These are phyloP conservation scores for Bombus waltoni DNA, from an alignment of 1,140 invertebrate species.

Conservation along the genomic window DNA sequence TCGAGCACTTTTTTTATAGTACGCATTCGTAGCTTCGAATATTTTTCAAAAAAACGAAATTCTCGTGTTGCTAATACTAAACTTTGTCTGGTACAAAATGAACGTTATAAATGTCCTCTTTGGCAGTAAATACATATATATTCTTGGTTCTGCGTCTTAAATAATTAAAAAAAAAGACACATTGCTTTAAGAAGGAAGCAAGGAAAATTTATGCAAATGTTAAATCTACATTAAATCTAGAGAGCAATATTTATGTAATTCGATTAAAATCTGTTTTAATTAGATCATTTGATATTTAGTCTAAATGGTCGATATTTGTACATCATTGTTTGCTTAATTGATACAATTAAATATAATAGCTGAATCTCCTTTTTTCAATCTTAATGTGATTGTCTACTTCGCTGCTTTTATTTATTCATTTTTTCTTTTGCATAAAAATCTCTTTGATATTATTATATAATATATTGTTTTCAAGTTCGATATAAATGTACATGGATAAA, in stretches of 20 bases:
- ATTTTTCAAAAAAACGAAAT: conserved; percentile 7
- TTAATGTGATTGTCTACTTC: conserved; percentile 50
- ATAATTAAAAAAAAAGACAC: conserved; percentile 31
- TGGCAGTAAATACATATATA: conserved; percentile 71
- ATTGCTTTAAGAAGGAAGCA: conserved; percentile 15
- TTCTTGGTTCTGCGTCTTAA: conserved; percentile 36
- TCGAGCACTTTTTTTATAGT: conserved; percentile 25
- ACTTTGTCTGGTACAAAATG: conserved; percentile 52
- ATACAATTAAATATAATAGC: conserved; percentile 18
- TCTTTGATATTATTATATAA: conserved; percentile 9
- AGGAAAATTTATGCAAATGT: conserved; percentile 9
- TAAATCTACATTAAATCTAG: conserved; percentile 45
- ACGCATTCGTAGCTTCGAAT: not conserved
- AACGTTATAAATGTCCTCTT: conserved; percentile 74
- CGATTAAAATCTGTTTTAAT: conserved; percentile 9
- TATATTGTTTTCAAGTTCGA: conserved; percentile 18
- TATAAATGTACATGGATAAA: conserved; percentile 29
- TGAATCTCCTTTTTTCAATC: not conserved
- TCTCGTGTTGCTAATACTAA: conserved; percentile 28
- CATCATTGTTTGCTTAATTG: conserved; percentile 13
- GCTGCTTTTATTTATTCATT: conserved; percentile 13
- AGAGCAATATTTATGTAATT: conserved; percentile 26
- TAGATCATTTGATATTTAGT: conserved; percentile 43
- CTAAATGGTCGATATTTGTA: conserved; percentile 49
- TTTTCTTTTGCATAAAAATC: conserved; percentile 22